Evolutionary conservation across 2,888 invertebrate species (phyloP).

Genomic region (Celastrina argiolus): DNA sequence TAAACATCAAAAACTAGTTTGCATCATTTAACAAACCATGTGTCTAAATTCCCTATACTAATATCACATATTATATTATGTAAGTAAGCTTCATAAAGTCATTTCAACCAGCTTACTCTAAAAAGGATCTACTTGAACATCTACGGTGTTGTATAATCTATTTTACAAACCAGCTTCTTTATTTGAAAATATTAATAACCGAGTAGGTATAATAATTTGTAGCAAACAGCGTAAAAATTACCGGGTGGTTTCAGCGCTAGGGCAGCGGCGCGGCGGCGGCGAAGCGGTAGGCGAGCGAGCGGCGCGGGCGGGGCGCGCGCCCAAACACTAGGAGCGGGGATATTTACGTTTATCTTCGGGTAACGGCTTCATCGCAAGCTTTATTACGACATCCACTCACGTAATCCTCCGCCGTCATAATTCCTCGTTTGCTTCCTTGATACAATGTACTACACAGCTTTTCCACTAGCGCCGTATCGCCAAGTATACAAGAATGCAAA

Average conservation of each 20-base stretch:
- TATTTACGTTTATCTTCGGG: constrained; percentile 77
- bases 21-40: no score
- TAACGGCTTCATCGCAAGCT: constrained; percentile 78
- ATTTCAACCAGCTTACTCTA: no score
- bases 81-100: background rate
- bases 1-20: no score
- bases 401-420: constrained; percentile 77
- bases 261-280: constrained; percentile 31
- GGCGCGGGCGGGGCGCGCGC: constrained; percentile 34
- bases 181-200: constrained; percentile 14
- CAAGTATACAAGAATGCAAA: constrained; percentile 37
- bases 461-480: constrained; percentile 57
- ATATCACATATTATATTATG: no score
- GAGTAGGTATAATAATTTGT: constrained; percentile 40
- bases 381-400: constrained; percentile 78
- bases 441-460: constrained; percentile 70
- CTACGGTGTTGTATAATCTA: background rate
- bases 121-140: background rate
- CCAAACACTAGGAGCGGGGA: constrained; percentile 65
- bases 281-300: constrained; percentile 40
- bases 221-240: constrained; percentile 39
- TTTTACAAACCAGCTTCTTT: background rate
- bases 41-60: no score
- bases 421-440: constrained; percentile 71
- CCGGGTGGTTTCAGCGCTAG: constrained; percentile 35